Base-by-base conservation (phyloP, 2,113 vertebrate species). In the Microtus oregoni region DNA sequence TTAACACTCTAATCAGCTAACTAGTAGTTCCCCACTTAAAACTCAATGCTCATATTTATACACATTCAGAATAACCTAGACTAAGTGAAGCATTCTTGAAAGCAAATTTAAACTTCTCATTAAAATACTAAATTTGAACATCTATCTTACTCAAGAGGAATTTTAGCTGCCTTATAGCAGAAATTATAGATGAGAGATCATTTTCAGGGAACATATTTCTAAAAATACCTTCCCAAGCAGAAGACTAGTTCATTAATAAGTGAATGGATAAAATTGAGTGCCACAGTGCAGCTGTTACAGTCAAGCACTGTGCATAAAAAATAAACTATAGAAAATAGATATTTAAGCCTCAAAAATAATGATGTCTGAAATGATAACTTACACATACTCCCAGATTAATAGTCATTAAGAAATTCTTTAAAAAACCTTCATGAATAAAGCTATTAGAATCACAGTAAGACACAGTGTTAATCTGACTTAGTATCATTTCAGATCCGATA, bases 111-210 rank as follows among this genome's bases (percentile, higher is more conserved):
- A 95, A 67, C 92, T 91, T 94, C 67, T 95, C 85, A 96, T 94
- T 94, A 96, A 96, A 96, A 94, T 88, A 75, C 65, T 96, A 94
- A 91, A 93, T 95, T 96, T 95, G 91, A 89, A 97, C 94, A 97
- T 96, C 82, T 76, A 63, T 97, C 92, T 96, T 95, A 92, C 52
- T 97, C 85, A 94, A 93, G 86, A 95, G 92, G n/a, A 91, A 97
- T 92, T 96, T 94, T 86, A 91, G 30, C 86, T 96, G 91, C 86
- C 95, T 97, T 97, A 47, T 96, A 92, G 63, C 92, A 93, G 90
- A 96, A 97, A 97, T 97, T 96, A 94, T 86, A 95, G 78, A 95
- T 89, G 90, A 94, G 94, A 97, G 92, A 96, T 95, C 88, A 94
- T 94, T 89, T 92, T 95, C 47, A 44, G 65, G 86, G 91, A 94